phyloP scores from a whole-genome alignment of 1,140 invertebrate species.

The Zaprionus nigranus region DNA sequence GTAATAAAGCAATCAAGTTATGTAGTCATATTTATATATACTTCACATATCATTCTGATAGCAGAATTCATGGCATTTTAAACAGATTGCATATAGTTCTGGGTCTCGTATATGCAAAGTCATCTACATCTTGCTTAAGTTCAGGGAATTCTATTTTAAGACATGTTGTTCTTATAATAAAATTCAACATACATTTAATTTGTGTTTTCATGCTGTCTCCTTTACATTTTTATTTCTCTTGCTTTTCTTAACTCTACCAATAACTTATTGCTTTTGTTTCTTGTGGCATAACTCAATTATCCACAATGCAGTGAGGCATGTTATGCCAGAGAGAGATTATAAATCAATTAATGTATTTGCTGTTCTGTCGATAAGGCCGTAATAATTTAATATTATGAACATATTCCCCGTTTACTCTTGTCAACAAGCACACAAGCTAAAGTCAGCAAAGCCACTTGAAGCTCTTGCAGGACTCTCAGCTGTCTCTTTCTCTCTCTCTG shows the following conservation, averaged over 20 bases:
- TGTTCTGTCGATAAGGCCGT: constrained; percentile 26
- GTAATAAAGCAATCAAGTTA: constrained; percentile 3
- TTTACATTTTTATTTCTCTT: background rate
- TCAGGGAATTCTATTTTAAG: no score
- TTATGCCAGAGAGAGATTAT: constrained; percentile 12
- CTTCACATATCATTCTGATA: background rate
- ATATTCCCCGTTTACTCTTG: constrained; percentile 48
- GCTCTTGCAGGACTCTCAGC: background rate
- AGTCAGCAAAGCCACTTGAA: background rate
- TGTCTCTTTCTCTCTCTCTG: background rate
- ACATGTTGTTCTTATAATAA: no score
- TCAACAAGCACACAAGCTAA: constrained; percentile 31
- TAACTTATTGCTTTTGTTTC: background rate
- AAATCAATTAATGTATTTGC: constrained; percentile 42
- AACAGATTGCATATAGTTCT: background rate
- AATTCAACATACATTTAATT: no score
- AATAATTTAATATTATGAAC: constrained; percentile 27
- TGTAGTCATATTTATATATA: constrained; percentile 3
- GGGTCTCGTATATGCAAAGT: no score
- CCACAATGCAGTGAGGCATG: background rate
- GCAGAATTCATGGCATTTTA: background rate
- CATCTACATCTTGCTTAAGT: no score
- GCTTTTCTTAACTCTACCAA: background rate
- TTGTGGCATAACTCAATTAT: constrained; percentile 2
- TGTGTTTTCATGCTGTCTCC: no score